Percentiles rank a stretch among this genome's conserved stretches.
These are phyloP conservation scores for Dipus sagitta DNA, from an alignment of 2,797 vertebrate genomes.

Conservation along the genomic window DNA sequence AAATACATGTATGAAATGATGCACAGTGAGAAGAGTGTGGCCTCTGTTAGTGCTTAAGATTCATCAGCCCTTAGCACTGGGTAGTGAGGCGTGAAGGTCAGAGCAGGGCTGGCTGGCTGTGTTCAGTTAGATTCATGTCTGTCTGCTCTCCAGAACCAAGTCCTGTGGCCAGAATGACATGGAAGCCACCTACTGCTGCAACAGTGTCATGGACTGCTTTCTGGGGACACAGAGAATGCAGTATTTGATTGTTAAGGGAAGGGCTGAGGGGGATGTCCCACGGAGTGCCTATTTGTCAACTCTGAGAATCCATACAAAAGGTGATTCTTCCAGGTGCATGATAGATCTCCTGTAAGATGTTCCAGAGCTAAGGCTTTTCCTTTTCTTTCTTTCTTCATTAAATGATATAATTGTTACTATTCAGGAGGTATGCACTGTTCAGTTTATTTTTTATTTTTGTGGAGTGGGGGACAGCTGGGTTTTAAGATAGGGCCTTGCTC, in stretches of 20 bases:
- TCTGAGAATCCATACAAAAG: background rate
- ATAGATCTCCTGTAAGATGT: background rate
- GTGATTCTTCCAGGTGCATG: background rate
- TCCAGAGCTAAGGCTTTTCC: background rate
- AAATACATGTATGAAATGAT: background rate
- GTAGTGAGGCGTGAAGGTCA: background rate
- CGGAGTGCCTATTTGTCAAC: background rate
- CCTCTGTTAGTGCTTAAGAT: background rate
- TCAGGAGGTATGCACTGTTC: background rate
- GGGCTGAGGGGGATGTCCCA: background rate
- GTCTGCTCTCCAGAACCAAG: background rate
- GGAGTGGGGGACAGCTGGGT: no score
- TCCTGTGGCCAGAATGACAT: background rate
- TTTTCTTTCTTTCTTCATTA: background rate
- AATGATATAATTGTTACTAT: background rate
- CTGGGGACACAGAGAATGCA: background rate
- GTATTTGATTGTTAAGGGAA: background rate
- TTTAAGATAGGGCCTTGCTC: no score
- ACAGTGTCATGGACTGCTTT: background rate
- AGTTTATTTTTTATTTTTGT: background rate
- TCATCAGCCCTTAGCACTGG: background rate
- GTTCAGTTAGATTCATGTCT: background rate
- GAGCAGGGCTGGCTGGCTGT: background rate
- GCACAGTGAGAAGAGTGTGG: background rate
- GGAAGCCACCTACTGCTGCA: background rate